Evolutionary conservation across 2,113 vertebrate genomes (phyloP).

Genomic region (Pedetes capensis): DNA sequence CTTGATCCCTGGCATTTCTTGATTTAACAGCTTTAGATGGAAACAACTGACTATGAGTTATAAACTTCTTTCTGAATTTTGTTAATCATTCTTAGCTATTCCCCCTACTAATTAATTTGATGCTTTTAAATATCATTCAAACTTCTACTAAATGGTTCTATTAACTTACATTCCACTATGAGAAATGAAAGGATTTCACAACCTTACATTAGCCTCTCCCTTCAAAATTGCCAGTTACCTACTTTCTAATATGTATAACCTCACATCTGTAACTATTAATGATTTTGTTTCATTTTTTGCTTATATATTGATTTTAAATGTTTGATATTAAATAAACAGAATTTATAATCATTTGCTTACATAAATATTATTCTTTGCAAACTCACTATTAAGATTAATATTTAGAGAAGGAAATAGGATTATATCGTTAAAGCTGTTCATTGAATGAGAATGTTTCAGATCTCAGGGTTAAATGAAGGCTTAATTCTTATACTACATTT

Average conservation of each 20-base stretch:
- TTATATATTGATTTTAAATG: slow-evolving; percentile 19
- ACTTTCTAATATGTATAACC: not conserved
- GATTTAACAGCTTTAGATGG: not conserved
- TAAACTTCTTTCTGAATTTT: not conserved
- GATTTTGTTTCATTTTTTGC: not conserved
- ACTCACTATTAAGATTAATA: not conserved
- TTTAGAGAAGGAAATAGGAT: not conserved
- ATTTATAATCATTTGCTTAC: not conserved
- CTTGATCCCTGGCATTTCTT: not conserved
- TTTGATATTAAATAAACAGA: not conserved
- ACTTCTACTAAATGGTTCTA: not conserved
- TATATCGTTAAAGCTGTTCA: not conserved
- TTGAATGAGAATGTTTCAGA: not conserved
- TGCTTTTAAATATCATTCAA: slow-evolving; percentile 10
- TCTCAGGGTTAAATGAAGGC: not conserved
- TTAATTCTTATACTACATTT: not conserved
- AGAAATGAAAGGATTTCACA: not conserved
- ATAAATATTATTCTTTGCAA: not conserved
- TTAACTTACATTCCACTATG: not conserved
- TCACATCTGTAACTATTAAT: not conserved
- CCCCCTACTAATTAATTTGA: not conserved
- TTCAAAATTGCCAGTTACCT: not conserved
- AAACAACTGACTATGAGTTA: not conserved
- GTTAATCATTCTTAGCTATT: not conserved
- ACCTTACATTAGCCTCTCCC: not conserved